These are phyloP conservation scores for Simalia tracyae DNA, from an alignment of 2,797 vertebrate species.

Conservation along the genomic window DNA sequence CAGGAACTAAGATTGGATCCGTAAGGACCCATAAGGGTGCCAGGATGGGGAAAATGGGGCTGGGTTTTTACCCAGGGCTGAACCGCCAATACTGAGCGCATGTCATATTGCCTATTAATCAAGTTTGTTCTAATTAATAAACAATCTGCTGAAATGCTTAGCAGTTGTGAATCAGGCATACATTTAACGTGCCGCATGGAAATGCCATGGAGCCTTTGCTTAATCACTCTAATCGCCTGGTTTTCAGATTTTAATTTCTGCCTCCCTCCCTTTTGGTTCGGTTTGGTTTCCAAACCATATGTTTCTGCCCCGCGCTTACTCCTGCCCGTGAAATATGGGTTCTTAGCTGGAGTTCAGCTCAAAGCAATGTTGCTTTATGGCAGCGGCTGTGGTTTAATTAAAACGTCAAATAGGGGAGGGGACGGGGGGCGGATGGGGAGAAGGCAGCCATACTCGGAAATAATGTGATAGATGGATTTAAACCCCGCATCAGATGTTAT, in stretches of 20 bases:
- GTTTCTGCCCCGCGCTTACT: conserved; percentile 4
- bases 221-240: background rate
- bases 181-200: background rate
- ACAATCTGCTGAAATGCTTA: background rate
- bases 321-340: background rate
- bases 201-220: background rate
- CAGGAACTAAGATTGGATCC: too few relatives aligned
- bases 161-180: background rate
- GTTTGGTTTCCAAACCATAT: background rate
- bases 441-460: conserved; percentile 10
- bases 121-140: background rate
- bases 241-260: background rate
- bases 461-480: conserved; percentile 41
- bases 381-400: conserved; percentile 34
- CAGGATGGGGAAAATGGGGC: too few relatives aligned
- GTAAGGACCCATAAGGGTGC: too few relatives aligned
- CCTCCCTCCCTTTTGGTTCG: background rate
- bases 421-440: background rate
- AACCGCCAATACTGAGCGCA: background rate
- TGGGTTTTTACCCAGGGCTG: background rate
- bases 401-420: background rate
- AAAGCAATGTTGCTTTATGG: conserved; percentile 13
- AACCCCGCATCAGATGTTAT: conserved; percentile 14
- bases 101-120: background rate
- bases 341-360: background rate